Conservation (phyloP, 1,140 invertebrate species). For the Zaprionus nigranus region DNA sequence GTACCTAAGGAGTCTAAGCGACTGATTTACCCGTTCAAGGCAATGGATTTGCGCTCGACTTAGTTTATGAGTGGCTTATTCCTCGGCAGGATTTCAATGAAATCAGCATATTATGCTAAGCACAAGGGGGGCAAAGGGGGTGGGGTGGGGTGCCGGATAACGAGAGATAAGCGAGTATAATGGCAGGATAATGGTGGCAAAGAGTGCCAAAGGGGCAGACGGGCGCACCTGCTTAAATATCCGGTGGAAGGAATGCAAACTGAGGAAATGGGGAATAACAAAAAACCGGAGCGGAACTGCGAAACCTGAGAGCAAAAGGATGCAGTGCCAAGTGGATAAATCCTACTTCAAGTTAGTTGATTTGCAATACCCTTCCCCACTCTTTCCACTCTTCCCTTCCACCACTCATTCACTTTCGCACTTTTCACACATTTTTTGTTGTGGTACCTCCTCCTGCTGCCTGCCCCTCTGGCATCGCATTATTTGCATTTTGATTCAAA, state of each 20-base stretch:
- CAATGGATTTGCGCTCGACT: background rate
- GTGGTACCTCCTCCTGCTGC: background rate
- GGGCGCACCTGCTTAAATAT: constrained; percentile 2
- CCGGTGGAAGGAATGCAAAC: background rate
- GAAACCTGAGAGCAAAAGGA: background rate
- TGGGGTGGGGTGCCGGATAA: too few relatives aligned
- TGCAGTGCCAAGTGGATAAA: constrained; percentile 7
- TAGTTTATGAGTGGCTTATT: constrained; percentile 3
- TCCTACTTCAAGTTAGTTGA: background rate
- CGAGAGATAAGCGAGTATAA: constrained; percentile 5
- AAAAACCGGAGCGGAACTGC: constrained; percentile 8
- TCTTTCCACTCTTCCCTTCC: background rate
- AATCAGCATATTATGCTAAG: constrained; percentile 6
- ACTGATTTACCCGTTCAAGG: background rate
- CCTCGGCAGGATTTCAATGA: background rate
- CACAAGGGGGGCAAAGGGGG: background rate
- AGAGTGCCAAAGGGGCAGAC: background rate
- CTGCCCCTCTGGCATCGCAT: background rate
- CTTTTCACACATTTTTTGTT: background rate
- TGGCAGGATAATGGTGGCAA: background rate
- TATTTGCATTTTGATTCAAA: constrained; percentile 7
- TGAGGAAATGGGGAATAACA: constrained; percentile 2
- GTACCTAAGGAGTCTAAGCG: background rate
- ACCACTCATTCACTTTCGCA: background rate
- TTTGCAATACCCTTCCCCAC: background rate